Evolutionary conservation across 2,113 vertebrate genomes (phyloP).

Genomic region (Penelope pileata): DNA sequence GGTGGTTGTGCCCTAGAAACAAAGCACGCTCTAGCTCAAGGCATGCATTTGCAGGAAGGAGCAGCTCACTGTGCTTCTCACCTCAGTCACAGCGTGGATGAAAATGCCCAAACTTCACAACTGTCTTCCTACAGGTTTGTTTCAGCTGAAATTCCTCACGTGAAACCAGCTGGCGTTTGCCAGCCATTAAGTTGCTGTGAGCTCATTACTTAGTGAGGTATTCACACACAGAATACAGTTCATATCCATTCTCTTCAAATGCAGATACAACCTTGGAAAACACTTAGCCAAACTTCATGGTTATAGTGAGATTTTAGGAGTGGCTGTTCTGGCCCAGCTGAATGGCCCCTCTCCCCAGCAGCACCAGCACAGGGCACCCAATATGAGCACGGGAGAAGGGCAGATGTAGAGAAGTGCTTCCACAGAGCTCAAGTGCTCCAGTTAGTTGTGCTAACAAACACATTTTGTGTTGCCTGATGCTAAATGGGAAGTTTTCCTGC

Average conservation of each 20-base stretch:
- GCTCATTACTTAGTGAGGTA: neutral
- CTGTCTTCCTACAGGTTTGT: neutral
- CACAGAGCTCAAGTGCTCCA: neutral
- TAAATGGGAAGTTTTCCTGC: neutral
- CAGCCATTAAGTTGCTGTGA: neutral
- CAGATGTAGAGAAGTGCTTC: neutral
- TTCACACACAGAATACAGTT: neutral
- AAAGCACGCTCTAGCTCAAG: neutral
- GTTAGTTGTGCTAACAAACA: neutral
- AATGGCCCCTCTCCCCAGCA: neutral
- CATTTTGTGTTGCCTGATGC: neutral
- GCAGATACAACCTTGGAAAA: neutral
- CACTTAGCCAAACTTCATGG: neutral
- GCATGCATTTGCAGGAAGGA: neutral
- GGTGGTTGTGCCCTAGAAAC: neutral
- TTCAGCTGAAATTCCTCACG: neutral
- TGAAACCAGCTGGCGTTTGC: neutral
- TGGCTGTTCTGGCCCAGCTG: neutral
- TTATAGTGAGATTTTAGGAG: neutral
- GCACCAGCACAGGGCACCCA: neutral
- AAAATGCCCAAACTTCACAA: neutral
- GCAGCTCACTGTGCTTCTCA: accelerated
- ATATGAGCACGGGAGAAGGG: neutral
- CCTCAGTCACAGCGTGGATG: neutral
- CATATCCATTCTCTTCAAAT: neutral